phyloP scores from a whole-genome alignment of 2,797 vertebrate genomes.

The Huso huso region DNA sequence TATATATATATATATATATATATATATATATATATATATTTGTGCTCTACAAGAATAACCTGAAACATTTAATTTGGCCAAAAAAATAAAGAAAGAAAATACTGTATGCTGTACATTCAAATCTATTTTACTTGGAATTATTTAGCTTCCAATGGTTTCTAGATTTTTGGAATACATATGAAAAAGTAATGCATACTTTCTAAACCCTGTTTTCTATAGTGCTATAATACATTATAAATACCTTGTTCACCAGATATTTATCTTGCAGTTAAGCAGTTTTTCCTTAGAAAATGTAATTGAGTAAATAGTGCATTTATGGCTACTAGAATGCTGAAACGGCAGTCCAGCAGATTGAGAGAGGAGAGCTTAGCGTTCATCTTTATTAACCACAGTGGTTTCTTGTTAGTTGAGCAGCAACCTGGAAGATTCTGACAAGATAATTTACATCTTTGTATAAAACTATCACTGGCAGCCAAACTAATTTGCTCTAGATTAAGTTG shows the following conservation, averaged over 20 bases:
- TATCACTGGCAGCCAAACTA: constrained; percentile 84
- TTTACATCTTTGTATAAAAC: constrained; percentile 99
- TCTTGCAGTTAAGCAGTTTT: too few relatives aligned
- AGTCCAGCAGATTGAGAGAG: constrained; percentile 72
- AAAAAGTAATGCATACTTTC: too few relatives aligned
- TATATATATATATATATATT: too few relatives aligned
- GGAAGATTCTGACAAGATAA: constrained; percentile 92
- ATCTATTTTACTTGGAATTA: too few relatives aligned
- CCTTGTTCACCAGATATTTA: constrained; percentile 59
- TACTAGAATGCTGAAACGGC: constrained; percentile 69
- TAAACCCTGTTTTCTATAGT: constrained; percentile 17
- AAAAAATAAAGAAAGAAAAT: too few relatives aligned
- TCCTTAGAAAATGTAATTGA: too few relatives aligned
- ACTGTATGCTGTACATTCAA: too few relatives aligned
- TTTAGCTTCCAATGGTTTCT: too few relatives aligned
- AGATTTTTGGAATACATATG: too few relatives aligned
- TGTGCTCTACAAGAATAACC: too few relatives aligned
- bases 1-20: too few relatives aligned
- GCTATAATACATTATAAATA: constrained; percentile 63
- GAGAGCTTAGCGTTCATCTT: constrained; percentile 72
- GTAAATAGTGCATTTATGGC: constrained; percentile 50
- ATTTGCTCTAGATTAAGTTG: constrained; percentile 96
- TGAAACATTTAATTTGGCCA: too few relatives aligned
- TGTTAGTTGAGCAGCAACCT: constrained; percentile 84
- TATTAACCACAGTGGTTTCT: constrained; percentile 84